phyloP scores from a whole-genome alignment of 1,140 invertebrate genomes.

The Drosophila kohkoa region DNA sequence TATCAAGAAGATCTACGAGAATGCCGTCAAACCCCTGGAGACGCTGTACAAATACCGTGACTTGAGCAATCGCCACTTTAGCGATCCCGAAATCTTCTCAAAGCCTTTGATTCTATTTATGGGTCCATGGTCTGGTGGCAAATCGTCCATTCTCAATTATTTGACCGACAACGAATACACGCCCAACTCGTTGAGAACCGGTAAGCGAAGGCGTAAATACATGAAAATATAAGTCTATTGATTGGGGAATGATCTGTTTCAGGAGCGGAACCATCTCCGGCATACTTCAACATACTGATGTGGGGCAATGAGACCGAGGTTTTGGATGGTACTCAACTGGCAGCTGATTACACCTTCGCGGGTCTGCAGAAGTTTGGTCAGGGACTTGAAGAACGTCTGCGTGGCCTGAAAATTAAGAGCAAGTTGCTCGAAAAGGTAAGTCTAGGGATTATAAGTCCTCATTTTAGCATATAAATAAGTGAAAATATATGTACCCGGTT shows the following conservation, averaged over 20 bases:
- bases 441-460: conserved; percentile 5
- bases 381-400: conserved; percentile 94
- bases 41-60: conserved; percentile 96
- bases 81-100: conserved; percentile 97
- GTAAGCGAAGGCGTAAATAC: conserved; percentile 85
- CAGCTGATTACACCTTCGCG: conserved; percentile 96
- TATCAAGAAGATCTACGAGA: conserved; percentile 94
- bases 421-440: conserved; percentile 95
- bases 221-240: background rate
- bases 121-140: conserved; percentile 98
- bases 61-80: conserved; percentile 95
- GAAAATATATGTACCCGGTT: conserved; percentile 18
- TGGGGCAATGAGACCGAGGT: conserved; percentile 93
- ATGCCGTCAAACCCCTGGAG: conserved; percentile 95
- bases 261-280: conserved; percentile 97
- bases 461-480: background rate
- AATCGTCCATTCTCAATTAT: conserved; percentile 97
- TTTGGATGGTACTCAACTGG: conserved; percentile 95
- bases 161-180: conserved; percentile 94
- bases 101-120: conserved; percentile 96
- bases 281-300: conserved; percentile 97
- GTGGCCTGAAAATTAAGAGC: conserved; percentile 92
- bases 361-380: conserved; percentile 98
- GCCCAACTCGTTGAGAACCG: conserved; percentile 92
- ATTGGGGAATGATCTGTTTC: conserved; percentile 10